These are phyloP conservation scores for Baronia brevicornis DNA, from an alignment of 2,888 invertebrate genomes.

Conservation along the genomic window DNA sequence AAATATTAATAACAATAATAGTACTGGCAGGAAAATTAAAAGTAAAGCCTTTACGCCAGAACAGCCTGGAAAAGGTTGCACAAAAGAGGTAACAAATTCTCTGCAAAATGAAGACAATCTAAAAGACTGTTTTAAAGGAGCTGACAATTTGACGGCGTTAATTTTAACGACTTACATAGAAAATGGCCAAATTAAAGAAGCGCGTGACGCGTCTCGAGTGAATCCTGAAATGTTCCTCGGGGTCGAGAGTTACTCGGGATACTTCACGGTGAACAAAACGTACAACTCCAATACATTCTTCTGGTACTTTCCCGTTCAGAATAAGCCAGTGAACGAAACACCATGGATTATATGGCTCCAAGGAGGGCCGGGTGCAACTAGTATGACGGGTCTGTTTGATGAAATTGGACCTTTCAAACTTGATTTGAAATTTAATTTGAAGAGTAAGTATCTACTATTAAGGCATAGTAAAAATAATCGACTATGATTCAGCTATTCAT, in stretches of 20 bases:
- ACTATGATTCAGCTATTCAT: slow-evolving; percentile 15
- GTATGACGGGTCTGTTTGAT: slow-evolving; percentile 50
- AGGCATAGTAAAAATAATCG: no score
- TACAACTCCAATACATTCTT: slow-evolving; percentile 82
- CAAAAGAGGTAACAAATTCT: no score
- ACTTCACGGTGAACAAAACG: slow-evolving; percentile 78
- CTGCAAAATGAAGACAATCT: no score
- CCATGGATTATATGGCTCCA: slow-evolving; percentile 60
- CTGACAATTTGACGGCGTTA: no score
- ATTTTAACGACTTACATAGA: slow-evolving; percentile 53
- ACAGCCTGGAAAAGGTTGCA: no score
- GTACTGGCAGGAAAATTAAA: no score
- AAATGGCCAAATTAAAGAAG: slow-evolving; percentile 40
- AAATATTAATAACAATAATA: no score
- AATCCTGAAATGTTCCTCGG: slow-evolving; percentile 18
- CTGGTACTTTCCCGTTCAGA: slow-evolving; percentile 81
- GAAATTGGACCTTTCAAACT: slow-evolving; percentile 73
- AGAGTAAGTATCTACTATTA: no score
- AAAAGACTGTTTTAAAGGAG: no score
- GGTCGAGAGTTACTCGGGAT: slow-evolving; percentile 34
- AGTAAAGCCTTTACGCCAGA: no score
- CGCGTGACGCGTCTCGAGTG: slow-evolving; percentile 27
- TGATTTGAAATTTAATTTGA: no score
- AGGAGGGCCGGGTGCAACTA: slow-evolving; percentile 57
- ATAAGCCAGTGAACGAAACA: slow-evolving; percentile 29